These are phyloP conservation scores for Dorcus hopei DNA, from an alignment of 2,888 invertebrate genomes.

Conservation along the genomic window DNA sequence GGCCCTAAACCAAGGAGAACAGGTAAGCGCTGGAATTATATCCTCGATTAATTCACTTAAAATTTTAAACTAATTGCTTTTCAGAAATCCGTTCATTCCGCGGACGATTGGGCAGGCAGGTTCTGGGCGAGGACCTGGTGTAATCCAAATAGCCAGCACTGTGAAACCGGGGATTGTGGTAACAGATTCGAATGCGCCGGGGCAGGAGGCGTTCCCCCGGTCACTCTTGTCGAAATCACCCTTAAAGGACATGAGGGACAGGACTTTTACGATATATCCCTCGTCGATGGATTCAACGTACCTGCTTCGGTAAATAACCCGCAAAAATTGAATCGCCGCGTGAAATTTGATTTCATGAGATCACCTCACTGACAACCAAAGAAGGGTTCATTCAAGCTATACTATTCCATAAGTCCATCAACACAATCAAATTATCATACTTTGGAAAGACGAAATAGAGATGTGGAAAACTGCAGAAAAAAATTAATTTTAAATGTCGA, in stretches of 20 bases:
- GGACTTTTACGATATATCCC: conserved; percentile 49
- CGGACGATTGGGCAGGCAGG: conserved; percentile 45
- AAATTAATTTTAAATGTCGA: too few relatives aligned
- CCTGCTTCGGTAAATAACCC: conserved; percentile 28
- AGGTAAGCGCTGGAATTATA: not conserved
- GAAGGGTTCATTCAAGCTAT: too few relatives aligned
- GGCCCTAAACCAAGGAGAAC: not conserved
- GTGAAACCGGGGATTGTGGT: conserved; percentile 42
- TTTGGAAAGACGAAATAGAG: too few relatives aligned
- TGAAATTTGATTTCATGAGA: too few relatives aligned
- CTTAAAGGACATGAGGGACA: conserved; percentile 35
- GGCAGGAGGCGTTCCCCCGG: conserved; percentile 45
- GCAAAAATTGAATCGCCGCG: not conserved
- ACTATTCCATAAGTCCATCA: too few relatives aligned
- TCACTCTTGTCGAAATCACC: conserved; percentile 47
- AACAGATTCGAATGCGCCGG: conserved; percentile 41
- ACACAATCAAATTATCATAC: too few relatives aligned
- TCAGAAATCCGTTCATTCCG: conserved; percentile 29
- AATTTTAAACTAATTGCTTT: conserved; percentile 1
- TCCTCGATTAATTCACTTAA: conserved; percentile 5
- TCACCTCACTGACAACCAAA: too few relatives aligned
- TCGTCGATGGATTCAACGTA: conserved; percentile 51
- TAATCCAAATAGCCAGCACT: conserved; percentile 29
- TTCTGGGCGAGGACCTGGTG: conserved; percentile 52
- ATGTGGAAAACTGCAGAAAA: too few relatives aligned